Percentiles rank a stretch among this genome's conserved stretches.
Conservation (phyloP, 2,888 invertebrate species). For the Perithous albicinctus region DNA sequence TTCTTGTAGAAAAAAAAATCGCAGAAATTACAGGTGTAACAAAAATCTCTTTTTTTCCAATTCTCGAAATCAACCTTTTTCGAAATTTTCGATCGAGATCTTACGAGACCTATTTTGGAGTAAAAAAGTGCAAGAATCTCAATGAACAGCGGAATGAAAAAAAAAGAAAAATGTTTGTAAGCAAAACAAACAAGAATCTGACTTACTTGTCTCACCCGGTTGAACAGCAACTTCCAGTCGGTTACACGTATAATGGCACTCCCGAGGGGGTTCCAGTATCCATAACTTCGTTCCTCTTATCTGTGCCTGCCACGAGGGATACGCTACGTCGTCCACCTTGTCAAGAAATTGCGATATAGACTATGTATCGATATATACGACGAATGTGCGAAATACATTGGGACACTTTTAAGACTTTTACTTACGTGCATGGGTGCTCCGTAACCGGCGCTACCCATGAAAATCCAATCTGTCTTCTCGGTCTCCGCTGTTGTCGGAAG, state of each 20-base stretch:
- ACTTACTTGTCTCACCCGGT: conserved; percentile 96
- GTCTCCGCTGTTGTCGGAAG: conserved; percentile 94
- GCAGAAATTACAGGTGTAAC: too few species aligned
- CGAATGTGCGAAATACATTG: neutral
- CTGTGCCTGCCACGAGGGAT: conserved; percentile 99
- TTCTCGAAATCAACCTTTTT: too few species aligned
- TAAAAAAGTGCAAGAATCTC: too few species aligned
- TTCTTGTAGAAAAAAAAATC: too few species aligned
- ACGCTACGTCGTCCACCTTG: conserved; percentile 96
- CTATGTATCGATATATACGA: neutral
- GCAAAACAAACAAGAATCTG: neutral
- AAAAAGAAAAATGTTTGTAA: too few species aligned
- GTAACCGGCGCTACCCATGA: conserved; percentile 97
- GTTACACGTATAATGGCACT: conserved; percentile 93
- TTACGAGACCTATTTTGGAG: too few species aligned
- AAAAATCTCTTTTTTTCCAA: too few species aligned
- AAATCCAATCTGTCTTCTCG: conserved; percentile 97
- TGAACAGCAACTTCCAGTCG: conserved; percentile 90
- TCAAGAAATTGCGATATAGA: conserved; percentile 66
- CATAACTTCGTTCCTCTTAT: conserved; percentile 94
- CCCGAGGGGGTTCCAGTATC: conserved; percentile 96
- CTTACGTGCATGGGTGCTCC: conserved; percentile 98
- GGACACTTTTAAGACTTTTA: conserved; percentile 59
- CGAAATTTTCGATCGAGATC: too few species aligned
- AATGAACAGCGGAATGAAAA: too few species aligned